Percentiles rank a stretch among this genome's conserved stretches.
Conservation (phyloP, 2,113 vertebrate genomes). For the Muntiacus reevesi region DNA sequence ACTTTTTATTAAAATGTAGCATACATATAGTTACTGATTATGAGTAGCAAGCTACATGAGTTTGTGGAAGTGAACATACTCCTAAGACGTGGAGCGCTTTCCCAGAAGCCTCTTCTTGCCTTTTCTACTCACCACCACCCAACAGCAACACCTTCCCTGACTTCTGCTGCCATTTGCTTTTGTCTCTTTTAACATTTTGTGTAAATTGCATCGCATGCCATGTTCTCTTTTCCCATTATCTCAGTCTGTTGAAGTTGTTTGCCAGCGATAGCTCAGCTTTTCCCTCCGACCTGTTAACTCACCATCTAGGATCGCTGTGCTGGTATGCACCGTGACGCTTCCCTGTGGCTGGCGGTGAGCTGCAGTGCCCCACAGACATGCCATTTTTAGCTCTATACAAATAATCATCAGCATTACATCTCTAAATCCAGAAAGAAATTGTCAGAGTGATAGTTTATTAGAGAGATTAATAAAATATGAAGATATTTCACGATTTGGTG, state of each 20-base stretch:
- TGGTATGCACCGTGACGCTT: accelerated
- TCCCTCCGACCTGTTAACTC: background rate
- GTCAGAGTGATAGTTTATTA: conserved; percentile 68
- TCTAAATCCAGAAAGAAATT: background rate
- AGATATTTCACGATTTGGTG: conserved; percentile 59
- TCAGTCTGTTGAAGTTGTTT: background rate
- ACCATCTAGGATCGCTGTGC: background rate
- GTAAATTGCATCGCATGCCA: background rate
- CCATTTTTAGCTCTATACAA: background rate
- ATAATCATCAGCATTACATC: background rate
- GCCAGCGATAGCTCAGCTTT: background rate
- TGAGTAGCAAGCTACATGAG: background rate
- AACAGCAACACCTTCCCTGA: background rate
- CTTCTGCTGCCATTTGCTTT: background rate
- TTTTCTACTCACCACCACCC: background rate
- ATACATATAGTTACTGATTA: background rate
- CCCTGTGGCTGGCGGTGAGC: background rate
- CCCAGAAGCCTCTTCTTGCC: background rate
- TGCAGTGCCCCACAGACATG: background rate
- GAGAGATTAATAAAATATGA: conserved; percentile 65
- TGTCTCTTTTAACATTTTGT: background rate
- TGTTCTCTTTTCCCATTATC: background rate
- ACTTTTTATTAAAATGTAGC: background rate
- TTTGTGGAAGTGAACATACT: background rate
- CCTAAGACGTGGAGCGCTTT: background rate